Evolutionary conservation across 1,140 invertebrate species (phyloP).

Genomic region (Caenorhabditis tropicalis): DNA sequence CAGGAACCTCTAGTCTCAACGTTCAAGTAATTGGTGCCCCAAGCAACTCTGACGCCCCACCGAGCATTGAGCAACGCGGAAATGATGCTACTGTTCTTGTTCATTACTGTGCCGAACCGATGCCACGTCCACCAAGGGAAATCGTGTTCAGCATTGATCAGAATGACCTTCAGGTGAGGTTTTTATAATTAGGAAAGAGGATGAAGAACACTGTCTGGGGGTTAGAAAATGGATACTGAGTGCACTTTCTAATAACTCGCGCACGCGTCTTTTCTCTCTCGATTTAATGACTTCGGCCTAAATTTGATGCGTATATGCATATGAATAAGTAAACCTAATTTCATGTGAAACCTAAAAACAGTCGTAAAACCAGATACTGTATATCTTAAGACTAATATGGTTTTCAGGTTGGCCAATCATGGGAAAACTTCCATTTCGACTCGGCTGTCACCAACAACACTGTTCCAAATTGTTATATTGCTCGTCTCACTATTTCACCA

Average conservation of each 20-base stretch:
- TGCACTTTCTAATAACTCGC: slow-evolving; percentile 36
- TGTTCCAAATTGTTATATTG: slow-evolving; percentile 67
- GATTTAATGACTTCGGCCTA: slow-evolving; percentile 21
- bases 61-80: slow-evolving; percentile 66
- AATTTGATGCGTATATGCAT: slow-evolving; percentile 14
- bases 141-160: slow-evolving; percentile 68
- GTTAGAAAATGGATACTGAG: not conserved
- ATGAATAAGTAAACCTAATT: slow-evolving; percentile 28
- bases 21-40: slow-evolving; percentile 70
- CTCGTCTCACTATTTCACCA: slow-evolving; percentile 65
- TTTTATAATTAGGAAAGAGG: slow-evolving; percentile 4
- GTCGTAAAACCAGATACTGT: not conserved
- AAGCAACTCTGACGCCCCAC: slow-evolving; percentile 64
- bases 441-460: slow-evolving; percentile 68
- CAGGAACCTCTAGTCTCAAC: slow-evolving; percentile 61
- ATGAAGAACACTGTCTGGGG: not conserved
- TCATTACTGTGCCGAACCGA: slow-evolving; percentile 70
- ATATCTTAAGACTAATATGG: no score
- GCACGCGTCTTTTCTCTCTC: not conserved
- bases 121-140: slow-evolving; percentile 67
- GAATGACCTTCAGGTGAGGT: slow-evolving; percentile 63
- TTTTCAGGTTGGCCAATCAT: slow-evolving; percentile 68
- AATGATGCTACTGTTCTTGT: slow-evolving; percentile 66
- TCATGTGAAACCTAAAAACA: not conserved
- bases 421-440: slow-evolving; percentile 72